phyloP scores from a whole-genome alignment of 2,888 invertebrate species.

The Euphydryas editha region DNA sequence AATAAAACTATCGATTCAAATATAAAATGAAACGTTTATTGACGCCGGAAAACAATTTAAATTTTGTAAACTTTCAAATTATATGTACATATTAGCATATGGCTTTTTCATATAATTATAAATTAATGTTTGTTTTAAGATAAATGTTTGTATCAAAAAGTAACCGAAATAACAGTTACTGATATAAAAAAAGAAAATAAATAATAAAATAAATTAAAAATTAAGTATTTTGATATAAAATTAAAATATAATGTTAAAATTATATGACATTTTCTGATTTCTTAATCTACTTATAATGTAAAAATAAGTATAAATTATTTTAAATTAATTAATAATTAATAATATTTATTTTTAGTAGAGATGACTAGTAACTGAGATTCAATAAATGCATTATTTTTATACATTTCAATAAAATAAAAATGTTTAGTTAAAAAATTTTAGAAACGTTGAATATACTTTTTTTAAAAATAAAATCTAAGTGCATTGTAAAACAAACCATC shows the following conservation, averaged over 20 bases:
- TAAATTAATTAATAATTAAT: neutral
- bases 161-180: neutral
- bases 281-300: constrained; percentile 13
- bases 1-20: constrained; percentile 31
- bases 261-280: neutral
- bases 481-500: neutral
- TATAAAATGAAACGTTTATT: constrained; percentile 37
- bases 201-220: neutral
- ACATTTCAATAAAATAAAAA: neutral
- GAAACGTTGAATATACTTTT: neutral
- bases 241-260: constrained; percentile 1
- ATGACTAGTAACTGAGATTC: constrained; percentile 33
- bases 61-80: constrained; percentile 17
- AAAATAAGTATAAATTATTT: constrained; percentile 1
- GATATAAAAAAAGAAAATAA: no score
- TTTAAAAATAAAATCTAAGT: neutral
- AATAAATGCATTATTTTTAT: constrained; percentile 12
- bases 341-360: constrained; percentile 11
- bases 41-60: constrained; percentile 25
- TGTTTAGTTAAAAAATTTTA: neutral
- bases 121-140: neutral
- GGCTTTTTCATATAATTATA: neutral
- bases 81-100: constrained; percentile 6
- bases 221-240: neutral
- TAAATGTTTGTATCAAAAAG: neutral